These are phyloP conservation scores for Ginglymostoma cirratum DNA, from an alignment of 2,113 vertebrate species.

Conservation along the genomic window DNA sequence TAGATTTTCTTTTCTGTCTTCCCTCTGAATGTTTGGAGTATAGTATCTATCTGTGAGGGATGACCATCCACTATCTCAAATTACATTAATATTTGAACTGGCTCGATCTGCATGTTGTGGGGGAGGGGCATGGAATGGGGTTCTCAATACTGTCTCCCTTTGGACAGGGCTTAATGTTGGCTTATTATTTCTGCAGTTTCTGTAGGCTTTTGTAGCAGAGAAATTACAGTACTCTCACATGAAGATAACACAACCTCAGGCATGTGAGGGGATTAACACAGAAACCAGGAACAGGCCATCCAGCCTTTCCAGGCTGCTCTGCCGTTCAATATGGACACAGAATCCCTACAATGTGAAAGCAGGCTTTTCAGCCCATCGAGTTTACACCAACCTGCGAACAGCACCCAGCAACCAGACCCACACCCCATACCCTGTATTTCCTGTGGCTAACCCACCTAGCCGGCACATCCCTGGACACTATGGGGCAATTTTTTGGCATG, in stretches of 20 bases:
- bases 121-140: neutral
- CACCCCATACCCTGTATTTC: no score
- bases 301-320: no score
- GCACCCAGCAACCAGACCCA: no score
- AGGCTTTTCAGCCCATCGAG: no score
- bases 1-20: neutral
- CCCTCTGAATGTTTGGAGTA: neutral
- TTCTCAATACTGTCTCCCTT: neutral
- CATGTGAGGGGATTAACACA: constrained; percentile 38
- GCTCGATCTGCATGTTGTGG: neutral
- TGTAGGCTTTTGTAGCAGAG: constrained; percentile 41
- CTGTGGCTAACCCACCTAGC: no score
- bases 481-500: no score
- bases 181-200: constrained; percentile 44
- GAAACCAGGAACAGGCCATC: no score
- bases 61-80: neutral
- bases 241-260: constrained; percentile 40
- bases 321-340: no score
- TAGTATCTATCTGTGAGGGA: neutral
- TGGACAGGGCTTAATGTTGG: constrained; percentile 22
- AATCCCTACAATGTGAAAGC: no score
- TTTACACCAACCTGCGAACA: no score
- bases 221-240: constrained; percentile 44
- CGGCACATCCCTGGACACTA: no score
- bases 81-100: neutral